Evolutionary conservation across 2,888 invertebrate genomes (phyloP).

Genomic region (Yponomeuta sedellus): DNA sequence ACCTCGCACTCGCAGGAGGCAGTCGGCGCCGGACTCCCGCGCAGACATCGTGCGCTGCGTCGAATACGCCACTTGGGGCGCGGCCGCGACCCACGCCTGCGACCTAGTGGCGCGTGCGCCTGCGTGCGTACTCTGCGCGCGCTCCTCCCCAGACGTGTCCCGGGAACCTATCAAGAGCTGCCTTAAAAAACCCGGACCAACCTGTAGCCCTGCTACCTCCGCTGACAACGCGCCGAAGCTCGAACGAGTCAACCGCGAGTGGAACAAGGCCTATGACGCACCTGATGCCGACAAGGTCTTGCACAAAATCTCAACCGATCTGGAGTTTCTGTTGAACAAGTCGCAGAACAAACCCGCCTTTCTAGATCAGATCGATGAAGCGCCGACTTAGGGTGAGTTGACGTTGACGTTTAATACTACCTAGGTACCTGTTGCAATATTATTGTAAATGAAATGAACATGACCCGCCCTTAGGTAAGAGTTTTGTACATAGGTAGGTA

Average conservation of each 20-base stretch:
- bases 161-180: slow-evolving; percentile 65
- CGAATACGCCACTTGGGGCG: slow-evolving; percentile 48
- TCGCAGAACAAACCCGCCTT: slow-evolving; percentile 34
- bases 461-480: neutral
- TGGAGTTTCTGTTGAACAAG: slow-evolving; percentile 86
- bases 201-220: slow-evolving; percentile 58
- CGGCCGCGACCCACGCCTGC: slow-evolving; percentile 46
- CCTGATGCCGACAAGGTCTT: slow-evolving; percentile 79
- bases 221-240: slow-evolving; percentile 48
- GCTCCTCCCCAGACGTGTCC: slow-evolving; percentile 61
- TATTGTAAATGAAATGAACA: neutral
- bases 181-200: slow-evolving; percentile 63
- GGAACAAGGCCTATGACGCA: slow-evolving; percentile 59
- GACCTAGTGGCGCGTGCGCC: slow-evolving; percentile 54
- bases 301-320: slow-evolving; percentile 87
- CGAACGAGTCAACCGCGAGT: slow-evolving; percentile 56
- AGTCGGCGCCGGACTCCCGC: slow-evolving; percentile 55
- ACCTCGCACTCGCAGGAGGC: slow-evolving; percentile 33
- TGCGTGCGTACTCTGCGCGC: slow-evolving; percentile 38
- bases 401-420: neutral
- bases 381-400: slow-evolving; percentile 46
- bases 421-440: neutral
- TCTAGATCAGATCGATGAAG: slow-evolving; percentile 55
- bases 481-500: neutral
- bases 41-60: slow-evolving; percentile 71